Evolutionary conservation across 2,113 vertebrate genomes (phyloP), one percentile per base, ranked within the genome.

Genomic region (Pseudorhombus dupliciocellatus): DNA sequence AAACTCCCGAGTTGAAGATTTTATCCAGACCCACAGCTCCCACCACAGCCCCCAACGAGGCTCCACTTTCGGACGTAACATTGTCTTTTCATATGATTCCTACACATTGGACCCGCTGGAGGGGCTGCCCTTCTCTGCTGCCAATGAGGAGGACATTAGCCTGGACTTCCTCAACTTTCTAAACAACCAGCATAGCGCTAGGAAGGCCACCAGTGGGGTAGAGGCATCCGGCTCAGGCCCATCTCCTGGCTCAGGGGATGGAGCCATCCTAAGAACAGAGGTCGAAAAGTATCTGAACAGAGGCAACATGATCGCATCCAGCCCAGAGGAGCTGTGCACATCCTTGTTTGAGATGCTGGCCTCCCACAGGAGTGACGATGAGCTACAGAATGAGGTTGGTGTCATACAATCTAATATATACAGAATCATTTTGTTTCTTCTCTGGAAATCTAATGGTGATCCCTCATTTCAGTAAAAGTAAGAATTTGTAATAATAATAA

Each of bases 341-440:
- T 98, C 97, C 76, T 92, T 99, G 75, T 98, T 97, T 48, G 96
- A 99, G 85, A 98, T 97, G 95, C 93, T 99, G 90, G 93, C 96
- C 52, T 99, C 97, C 72, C 84, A 88, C 71, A 96, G 91, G 93
- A 99, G 94, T 63, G 94, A 95, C 2, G 96, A 99, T 78, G 97
- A 98, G 84, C 95, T 99, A 86, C 98, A 99, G 87, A 96, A 99
- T 87, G 98, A 99, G 97, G 81, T 67, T 46, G 30, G 65, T 54
- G 64, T 15, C 24, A 21, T 30, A 2, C 7, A 44, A 1, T 55
- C 22, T 14, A 14, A 42, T 42, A 42, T 46, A 46, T 46, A 40
- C 37, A 40, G 37, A 6, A 46, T 48, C 16, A 9, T 1, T 5
- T 18, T 16, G 1, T 1, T 44, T 44, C 4, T 44, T 44, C 40